Evolutionary conservation across 2,113 vertebrate genomes (phyloP), one percentile per base, ranked within the genome.

Genomic region (Syrrhaptes paradoxus): DNA sequence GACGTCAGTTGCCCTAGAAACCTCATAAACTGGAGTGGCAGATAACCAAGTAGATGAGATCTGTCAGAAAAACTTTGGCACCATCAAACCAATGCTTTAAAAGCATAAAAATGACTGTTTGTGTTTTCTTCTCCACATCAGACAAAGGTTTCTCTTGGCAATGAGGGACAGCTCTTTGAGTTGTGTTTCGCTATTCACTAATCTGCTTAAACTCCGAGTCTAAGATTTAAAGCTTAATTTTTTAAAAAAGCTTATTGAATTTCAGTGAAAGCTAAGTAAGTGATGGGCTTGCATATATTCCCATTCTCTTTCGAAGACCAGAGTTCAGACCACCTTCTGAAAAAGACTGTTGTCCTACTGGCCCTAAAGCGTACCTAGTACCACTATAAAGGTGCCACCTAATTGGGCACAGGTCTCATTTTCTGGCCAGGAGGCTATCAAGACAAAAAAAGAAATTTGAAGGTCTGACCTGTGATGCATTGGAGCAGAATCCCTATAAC

Each of bases 1-100:
- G 63, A 85, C 29, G 71, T 75, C 89, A 90, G 93, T 95, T 96
- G 91, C 91, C 85, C 90, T 95, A 96, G 93, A 96, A 97, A 96
- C 84, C 45, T 90, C 52, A 73, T 79, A 93, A 80, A 25, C 51
- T 34, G 36, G 78, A 96, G 75, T 59, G 81, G 63, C 78, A 91
- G 87, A 93, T 45, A 92, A 81, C 73, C 74, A 90, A 92, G 80
- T 63, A 94, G 90, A 95, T 4, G 1, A 96, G 71, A 91, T 89
- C 52, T 95, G 79, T 95, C 92, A 96, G 84, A 71, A 88, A 71
- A 96, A 85, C 85, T 83, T 96, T 96, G 90, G 85, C 90, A 93
- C 66, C 86, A 92, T 90, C 85, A 92, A 90, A 82, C 52, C 79
- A 59, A 81, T 92, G 86, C 72, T 94, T 94, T 95, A 93, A 96